Conservation (phyloP, 2,888 invertebrate species). For the Drosophila paramelanica region DNA sequence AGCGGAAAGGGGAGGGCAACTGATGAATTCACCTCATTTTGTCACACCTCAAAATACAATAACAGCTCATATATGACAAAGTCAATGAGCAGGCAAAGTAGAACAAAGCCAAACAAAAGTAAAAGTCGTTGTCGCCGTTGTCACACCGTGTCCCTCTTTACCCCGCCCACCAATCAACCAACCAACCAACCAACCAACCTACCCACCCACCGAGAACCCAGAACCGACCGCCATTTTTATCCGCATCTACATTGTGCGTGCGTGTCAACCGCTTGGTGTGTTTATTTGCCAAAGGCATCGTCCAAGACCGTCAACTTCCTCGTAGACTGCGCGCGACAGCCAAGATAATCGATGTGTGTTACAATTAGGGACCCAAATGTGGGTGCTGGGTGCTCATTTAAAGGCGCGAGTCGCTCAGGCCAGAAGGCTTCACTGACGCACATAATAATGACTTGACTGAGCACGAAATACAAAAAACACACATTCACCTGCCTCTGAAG, state of each 20-base stretch:
- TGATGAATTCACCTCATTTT: slow-evolving; percentile 27
- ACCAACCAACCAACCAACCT: neutral
- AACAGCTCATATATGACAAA: slow-evolving; percentile 18
- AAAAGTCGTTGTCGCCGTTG: slow-evolving; percentile 34
- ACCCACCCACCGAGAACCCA: neutral
- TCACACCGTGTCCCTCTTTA: slow-evolving; percentile 7
- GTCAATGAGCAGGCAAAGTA: slow-evolving; percentile 31
- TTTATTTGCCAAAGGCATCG: slow-evolving; percentile 63
- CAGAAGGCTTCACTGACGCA: neutral
- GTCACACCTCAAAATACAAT: slow-evolving; percentile 55
- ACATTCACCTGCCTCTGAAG: no score
- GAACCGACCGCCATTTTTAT: neutral
- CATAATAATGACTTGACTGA: neutral
- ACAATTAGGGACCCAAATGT: slow-evolving; percentile 52
- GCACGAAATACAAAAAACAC: no score
- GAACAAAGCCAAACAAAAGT: slow-evolving; percentile 32
- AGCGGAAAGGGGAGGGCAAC: neutral
- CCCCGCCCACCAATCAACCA: no score
- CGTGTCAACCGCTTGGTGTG: slow-evolving; percentile 71
- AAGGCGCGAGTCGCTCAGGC: neutral
- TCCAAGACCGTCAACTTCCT: slow-evolving; percentile 16
- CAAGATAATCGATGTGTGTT: slow-evolving; percentile 45
- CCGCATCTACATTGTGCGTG: slow-evolving; percentile 39
- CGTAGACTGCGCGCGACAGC: slow-evolving; percentile 3
- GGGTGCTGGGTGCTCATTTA: neutral